These are phyloP conservation scores for Fragum fragum DNA, from an alignment of 2,888 invertebrate species.

Conservation along the genomic window DNA sequence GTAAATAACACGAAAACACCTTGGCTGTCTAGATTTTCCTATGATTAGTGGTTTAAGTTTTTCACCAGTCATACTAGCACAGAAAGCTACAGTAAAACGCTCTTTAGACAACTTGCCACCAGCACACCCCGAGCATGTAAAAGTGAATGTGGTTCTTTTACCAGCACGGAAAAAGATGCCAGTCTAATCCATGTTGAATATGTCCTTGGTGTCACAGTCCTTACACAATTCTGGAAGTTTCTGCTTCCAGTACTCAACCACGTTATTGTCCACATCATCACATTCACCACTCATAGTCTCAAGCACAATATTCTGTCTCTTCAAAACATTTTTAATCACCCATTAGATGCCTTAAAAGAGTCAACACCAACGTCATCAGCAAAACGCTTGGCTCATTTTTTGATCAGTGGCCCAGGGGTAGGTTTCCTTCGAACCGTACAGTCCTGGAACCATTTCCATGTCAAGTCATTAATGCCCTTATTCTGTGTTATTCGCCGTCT, in stretches of 20 bases:
- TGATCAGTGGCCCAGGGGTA: constrained; percentile 32
- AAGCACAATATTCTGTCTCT: constrained; percentile 33
- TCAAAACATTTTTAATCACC: constrained; percentile 39
- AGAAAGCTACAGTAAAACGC: constrained; percentile 48
- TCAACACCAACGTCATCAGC: constrained; percentile 17
- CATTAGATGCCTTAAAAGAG: constrained; percentile 33
- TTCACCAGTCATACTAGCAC: constrained; percentile 55
- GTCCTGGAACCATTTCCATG: constrained; percentile 36
- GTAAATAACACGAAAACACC: constrained; percentile 46
- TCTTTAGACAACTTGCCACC: constrained; percentile 63
- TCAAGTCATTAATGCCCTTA: constrained; percentile 33
- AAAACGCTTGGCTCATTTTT: constrained; percentile 29
- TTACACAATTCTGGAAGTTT: constrained; percentile 29
- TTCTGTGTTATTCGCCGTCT: constrained; percentile 11
- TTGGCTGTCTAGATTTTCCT: constrained; percentile 51
- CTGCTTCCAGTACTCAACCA: constrained; percentile 42
- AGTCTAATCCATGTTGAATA: constrained; percentile 26
- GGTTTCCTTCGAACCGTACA: constrained; percentile 16
- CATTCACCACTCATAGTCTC: constrained; percentile 33
- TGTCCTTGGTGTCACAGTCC: constrained; percentile 44
- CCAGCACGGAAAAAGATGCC: constrained; percentile 52
- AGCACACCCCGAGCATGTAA: constrained; percentile 52
- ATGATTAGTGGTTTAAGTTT: constrained; percentile 53
- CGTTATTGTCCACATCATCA: constrained; percentile 23
- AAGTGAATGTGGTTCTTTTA: constrained; percentile 37